Evolutionary conservation across 2,888 invertebrate genomes (phyloP).

Genomic region (Oxycera nigricornis): DNA sequence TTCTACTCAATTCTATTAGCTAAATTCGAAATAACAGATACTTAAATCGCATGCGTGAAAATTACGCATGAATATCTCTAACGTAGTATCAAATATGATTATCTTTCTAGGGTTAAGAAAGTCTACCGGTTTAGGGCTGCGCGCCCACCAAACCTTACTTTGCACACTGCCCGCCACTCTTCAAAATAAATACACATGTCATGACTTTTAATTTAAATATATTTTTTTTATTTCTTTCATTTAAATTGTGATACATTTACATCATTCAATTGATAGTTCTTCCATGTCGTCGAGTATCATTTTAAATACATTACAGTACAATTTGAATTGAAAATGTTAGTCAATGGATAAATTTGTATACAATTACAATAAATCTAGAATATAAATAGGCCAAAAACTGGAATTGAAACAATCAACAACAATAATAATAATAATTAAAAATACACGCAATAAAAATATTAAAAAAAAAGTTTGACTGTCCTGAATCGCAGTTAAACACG

Average conservation of each 20-base stretch:
- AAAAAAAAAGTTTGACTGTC: neutral
- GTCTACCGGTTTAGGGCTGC: too few relatives aligned
- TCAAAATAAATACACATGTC: too few relatives aligned
- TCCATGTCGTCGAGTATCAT: neutral
- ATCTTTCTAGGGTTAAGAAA: too few relatives aligned
- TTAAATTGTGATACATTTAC: constrained; percentile 14
- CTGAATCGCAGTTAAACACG: too few relatives aligned
- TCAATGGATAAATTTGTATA: neutral
- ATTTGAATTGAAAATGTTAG: constrained; percentile 3
- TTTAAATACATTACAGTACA: neutral
- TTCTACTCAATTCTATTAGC: too few relatives aligned
- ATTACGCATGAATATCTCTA: too few relatives aligned
- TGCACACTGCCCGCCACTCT: too few relatives aligned
- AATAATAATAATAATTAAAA: neutral
- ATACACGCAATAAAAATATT: neutral
- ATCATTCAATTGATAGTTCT: constrained; percentile 15
- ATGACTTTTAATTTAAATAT: constrained; percentile 13
- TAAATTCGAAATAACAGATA: too few relatives aligned
- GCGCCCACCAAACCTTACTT: too few relatives aligned
- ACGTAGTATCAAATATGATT: too few relatives aligned
- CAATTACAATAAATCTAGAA: neutral
- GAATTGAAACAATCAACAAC: neutral
- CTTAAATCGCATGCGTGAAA: too few relatives aligned
- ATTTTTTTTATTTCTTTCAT: constrained; percentile 2
- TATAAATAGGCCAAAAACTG: neutral